Conservation (phyloP, 2,113 vertebrate genomes). For the Cephalophus harveyi region DNA sequence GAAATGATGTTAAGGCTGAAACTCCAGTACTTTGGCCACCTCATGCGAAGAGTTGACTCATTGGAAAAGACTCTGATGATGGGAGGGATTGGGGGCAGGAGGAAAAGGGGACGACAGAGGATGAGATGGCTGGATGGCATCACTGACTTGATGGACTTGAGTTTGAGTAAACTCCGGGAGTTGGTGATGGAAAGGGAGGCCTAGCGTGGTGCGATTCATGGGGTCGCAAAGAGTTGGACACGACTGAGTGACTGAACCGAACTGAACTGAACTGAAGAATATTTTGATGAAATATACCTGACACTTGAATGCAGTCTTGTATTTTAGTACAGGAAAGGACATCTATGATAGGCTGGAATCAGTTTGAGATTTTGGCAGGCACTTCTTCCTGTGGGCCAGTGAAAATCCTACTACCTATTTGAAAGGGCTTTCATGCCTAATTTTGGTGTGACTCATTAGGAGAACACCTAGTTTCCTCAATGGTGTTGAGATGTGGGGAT, state of each 20-base stretch:
- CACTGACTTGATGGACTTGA: too few relatives aligned
- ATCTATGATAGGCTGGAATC: neutral
- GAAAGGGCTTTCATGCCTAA: neutral
- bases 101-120: too few relatives aligned
- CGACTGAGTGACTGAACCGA: too few relatives aligned
- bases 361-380: neutral
- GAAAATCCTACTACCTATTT: neutral
- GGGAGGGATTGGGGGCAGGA: too few relatives aligned
- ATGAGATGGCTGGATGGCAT: too few relatives aligned
- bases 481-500: neutral
- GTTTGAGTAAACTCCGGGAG: too few relatives aligned
- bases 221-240: too few relatives aligned
- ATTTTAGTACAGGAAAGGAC: neutral
- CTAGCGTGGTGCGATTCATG: rapidly evolving
- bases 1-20: too few relatives aligned
- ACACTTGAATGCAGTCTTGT: neutral
- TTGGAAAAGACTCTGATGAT: too few relatives aligned
- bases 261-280: neutral
- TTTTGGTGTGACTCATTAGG: neutral
- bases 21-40: too few relatives aligned
- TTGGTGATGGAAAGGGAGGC: too few relatives aligned
- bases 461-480: neutral
- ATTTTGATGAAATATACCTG: neutral
- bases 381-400: neutral
- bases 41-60: too few relatives aligned